phyloP scores from a whole-genome alignment of 1,140 invertebrate genomes.

The Penaeus indicus region DNA sequence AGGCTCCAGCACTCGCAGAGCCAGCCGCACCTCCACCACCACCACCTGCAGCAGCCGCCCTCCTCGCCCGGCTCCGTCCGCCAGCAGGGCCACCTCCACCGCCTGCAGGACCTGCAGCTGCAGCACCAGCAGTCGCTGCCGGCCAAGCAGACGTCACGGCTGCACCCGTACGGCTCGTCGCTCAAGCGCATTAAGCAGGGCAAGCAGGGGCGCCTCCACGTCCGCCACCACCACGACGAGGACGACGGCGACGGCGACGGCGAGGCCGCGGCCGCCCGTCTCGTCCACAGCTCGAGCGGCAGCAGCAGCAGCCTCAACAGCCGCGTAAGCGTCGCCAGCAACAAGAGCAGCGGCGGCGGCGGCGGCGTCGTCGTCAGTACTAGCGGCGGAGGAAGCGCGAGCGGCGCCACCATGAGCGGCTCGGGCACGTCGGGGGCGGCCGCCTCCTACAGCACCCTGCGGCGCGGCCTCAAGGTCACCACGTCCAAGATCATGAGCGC shows the following conservation, averaged over 20 bases:
- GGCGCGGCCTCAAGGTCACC: slow-evolving; percentile 54
- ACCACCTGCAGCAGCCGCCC: slow-evolving; percentile 8
- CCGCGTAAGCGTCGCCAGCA: slow-evolving; percentile 32
- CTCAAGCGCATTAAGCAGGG: not conserved
- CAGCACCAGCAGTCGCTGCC: no score
- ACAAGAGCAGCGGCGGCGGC: slow-evolving; percentile 12
- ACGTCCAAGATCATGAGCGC: slow-evolving; percentile 56
- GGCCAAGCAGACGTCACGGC: no score
- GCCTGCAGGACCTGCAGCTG: no score
- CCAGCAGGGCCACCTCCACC: no score
- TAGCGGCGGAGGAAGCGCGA: not conserved
- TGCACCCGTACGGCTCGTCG: no score
- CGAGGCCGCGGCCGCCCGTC: slow-evolving; percentile 30
- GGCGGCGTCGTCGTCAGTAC: slow-evolving; percentile 11
- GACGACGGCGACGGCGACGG: slow-evolving; percentile 21
- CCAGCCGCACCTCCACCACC: not conserved
- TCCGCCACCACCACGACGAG: not conserved
- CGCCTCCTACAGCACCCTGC: slow-evolving; percentile 56
- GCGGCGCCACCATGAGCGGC: slow-evolving; percentile 34
- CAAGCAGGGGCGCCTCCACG: slow-evolving; percentile 1
- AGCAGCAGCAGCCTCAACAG: slow-evolving; percentile 45
- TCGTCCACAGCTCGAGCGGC: slow-evolving; percentile 26
- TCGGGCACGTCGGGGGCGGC: slow-evolving; percentile 46
- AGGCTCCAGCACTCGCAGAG: not conserved
- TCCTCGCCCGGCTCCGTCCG: slow-evolving; percentile 6